These are phyloP conservation scores for Sebastes iracundus DNA, from an alignment of 2,797 vertebrate genomes.

Conservation along the genomic window DNA sequence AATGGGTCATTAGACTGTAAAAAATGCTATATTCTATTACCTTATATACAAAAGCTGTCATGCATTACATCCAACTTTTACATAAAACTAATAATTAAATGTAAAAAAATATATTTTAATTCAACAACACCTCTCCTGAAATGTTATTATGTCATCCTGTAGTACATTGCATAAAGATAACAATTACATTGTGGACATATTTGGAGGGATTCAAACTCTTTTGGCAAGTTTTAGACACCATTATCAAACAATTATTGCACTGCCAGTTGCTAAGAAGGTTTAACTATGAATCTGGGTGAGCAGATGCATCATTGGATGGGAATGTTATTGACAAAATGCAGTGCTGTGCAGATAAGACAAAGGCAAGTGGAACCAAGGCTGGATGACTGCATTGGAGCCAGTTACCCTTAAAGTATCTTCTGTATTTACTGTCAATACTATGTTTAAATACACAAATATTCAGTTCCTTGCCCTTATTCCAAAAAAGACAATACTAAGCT, in stretches of 20 bases:
- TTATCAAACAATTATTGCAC: not conserved
- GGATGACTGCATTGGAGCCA: not conserved
- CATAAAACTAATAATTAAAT: not conserved
- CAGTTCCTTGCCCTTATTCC: not conserved
- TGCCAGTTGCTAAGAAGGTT: not conserved
- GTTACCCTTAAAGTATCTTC: not conserved
- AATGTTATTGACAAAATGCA: not conserved
- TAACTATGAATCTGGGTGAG: not conserved
- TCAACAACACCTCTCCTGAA: not conserved
- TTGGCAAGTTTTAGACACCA: not conserved
- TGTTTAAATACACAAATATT: not conserved
- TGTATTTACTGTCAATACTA: not conserved
- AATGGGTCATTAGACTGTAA: not conserved
- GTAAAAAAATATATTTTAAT: constrained; percentile 8
- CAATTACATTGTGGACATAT: not conserved
- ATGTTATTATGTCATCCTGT: not conserved
- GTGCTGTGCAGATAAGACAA: not conserved
- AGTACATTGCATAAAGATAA: not conserved
- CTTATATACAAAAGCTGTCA: not conserved
- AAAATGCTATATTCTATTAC: not conserved
- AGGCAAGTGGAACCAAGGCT: not conserved
- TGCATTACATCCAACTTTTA: not conserved
- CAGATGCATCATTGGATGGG: not conserved
- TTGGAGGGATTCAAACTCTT: not conserved
- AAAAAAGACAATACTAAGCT: not conserved